Percentiles rank a stretch among this genome's conserved stretches.
Evolutionary conservation across 2,797 vertebrate genomes (phyloP).

Genomic region (Dicrostonyx torquatus): DNA sequence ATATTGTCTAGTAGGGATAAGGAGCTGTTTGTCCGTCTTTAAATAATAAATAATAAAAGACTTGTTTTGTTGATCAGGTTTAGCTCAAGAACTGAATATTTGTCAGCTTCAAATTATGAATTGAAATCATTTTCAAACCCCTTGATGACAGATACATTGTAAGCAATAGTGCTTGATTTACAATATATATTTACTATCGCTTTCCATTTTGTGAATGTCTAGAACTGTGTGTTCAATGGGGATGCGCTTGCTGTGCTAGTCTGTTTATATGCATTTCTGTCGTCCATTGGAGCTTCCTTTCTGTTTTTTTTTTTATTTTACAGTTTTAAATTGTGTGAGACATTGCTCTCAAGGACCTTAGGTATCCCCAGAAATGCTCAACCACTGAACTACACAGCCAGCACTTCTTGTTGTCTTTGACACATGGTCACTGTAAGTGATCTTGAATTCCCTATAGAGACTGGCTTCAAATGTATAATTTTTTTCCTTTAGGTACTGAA

Average conservation of each 20-base stretch:
- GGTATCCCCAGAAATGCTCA: too few relatives aligned
- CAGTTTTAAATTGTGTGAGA: not conserved
- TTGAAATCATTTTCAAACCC: constrained; percentile 18
- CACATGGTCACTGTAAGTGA: not conserved
- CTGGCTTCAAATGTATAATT: not conserved
- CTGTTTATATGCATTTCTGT: not conserved
- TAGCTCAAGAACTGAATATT: not conserved
- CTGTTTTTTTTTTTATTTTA: not conserved
- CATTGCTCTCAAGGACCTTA: not conserved
- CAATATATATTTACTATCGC: constrained; percentile 16
- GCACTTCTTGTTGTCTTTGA: not conserved
- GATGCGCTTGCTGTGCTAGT: not conserved
- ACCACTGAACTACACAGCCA: not conserved
- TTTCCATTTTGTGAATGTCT: not conserved
- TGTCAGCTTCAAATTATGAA: constrained; percentile 25
- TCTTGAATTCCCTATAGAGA: not conserved
- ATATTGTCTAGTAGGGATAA: not conserved
- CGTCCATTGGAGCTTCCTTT: not conserved
- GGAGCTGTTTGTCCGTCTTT: not conserved
- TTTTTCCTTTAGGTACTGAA: not conserved
- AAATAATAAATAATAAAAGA: not conserved
- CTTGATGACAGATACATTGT: not conserved
- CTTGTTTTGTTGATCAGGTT: not conserved
- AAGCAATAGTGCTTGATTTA: not conserved
- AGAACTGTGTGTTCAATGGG: not conserved